A percentile compares a stretch with the other conserved stretches of the same genome.
Evolutionary conservation across 1,140 invertebrate genomes (phyloP).

Genomic region (Cardiocondyla obscurior): DNA sequence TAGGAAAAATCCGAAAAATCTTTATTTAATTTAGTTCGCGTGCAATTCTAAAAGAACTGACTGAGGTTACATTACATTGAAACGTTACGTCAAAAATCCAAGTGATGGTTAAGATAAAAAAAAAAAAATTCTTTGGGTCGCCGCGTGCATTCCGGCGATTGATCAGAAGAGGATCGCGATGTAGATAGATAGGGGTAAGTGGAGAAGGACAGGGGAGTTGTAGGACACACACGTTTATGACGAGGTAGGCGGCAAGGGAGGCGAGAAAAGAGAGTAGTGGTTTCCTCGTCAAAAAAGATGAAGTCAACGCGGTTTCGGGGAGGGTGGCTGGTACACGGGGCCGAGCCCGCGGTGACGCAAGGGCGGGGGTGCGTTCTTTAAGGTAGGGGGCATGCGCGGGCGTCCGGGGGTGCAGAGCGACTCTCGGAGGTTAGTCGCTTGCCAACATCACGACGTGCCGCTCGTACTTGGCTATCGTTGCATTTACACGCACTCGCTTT

Average conservation of each 20-base stretch:
- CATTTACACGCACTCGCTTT: constrained; percentile 19
- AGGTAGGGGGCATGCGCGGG: constrained; percentile 79
- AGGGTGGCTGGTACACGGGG: constrained; percentile 53
- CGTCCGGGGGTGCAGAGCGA: constrained; percentile 75
- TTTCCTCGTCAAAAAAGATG: constrained; percentile 73
- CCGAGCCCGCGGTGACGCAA: constrained; percentile 50
- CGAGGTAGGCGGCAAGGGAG: not conserved
- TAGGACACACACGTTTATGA: not conserved
- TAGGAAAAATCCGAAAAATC: too few relatives aligned
- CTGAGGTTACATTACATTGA: too few relatives aligned
- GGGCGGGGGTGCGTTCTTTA: constrained; percentile 70
- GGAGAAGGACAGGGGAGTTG: too few relatives aligned
- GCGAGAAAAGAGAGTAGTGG: constrained; percentile 41
- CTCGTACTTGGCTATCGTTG: constrained; percentile 65
- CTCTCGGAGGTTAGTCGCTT: constrained; percentile 79
- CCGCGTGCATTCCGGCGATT: too few relatives aligned
- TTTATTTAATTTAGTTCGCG: too few relatives aligned
- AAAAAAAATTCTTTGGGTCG: too few relatives aligned
- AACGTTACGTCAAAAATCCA: too few relatives aligned
- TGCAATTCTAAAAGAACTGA: too few relatives aligned
- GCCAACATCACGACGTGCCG: constrained; percentile 77
- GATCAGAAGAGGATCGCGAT: too few relatives aligned
- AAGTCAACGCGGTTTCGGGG: constrained; percentile 72
- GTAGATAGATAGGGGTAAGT: too few relatives aligned
- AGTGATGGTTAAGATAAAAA: too few relatives aligned